Evolutionary conservation across 2,113 vertebrate genomes (phyloP), one percentile per base, ranked within the genome.

Genomic region (Amphiprion ocellaris): DNA sequence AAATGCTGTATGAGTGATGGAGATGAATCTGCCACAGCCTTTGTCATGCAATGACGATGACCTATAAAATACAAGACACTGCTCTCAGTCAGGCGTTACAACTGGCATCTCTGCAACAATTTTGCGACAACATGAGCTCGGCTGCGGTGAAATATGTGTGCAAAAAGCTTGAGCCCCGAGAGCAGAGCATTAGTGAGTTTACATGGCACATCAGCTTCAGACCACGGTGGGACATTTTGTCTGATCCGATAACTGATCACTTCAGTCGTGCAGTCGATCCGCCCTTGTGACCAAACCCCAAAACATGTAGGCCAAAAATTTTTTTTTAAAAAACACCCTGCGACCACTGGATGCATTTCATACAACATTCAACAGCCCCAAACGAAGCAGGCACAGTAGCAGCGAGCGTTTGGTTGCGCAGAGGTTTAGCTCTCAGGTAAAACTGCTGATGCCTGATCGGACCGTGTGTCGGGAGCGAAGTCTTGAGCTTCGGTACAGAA

Each of bases 11-110:
- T 94, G 94, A 93, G 92, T 93, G 95, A 95, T 76, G 95, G 95
- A 90, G 96, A 96, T 92, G 96, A 96, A 95, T 95, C 96, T 96
- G 96, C 95, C 84, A 95, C 95, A 96, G 94, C 92, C 95, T 96
- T 93, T 96, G 95, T 97, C 96, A 97, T 97, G 95, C 95, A 97
- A 97, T 93, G 96, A 97, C 90, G 96, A 95, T 96, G 95, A 97
- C 97, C 97, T 99, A 97, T 94, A 97, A 97, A 97, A 97, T 94
- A 97, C 94, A 95, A 97, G 95, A 97, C 94, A 97, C 88, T 91
- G 89, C 88, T 93, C 96, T 97, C 92, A 97, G 94, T 94, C 93
- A 81, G 90, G 86, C 77, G 81, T 92, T 85, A 92, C 53, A 26
- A 84, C 63, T 63, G 74, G 63, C 77, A 81, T 87, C 68, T 70